Percentiles rank a stretch among this genome's conserved stretches.
These are phyloP conservation scores for Melopsittacus undulatus DNA, from an alignment of 2,797 vertebrate species.

Conservation along the genomic window DNA sequence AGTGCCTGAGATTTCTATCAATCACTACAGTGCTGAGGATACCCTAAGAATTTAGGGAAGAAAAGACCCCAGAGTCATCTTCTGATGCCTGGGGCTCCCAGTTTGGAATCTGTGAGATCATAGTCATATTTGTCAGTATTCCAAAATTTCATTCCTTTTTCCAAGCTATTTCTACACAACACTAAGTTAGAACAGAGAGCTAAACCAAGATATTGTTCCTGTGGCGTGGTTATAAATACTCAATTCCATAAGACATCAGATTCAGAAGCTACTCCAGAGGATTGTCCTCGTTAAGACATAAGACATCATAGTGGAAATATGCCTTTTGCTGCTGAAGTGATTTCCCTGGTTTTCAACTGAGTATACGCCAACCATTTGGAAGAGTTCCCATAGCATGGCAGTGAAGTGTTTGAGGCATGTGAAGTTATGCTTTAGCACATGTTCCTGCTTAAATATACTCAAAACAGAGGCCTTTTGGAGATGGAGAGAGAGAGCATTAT, in stretches of 20 bases:
- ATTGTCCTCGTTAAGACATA: neutral
- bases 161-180: neutral
- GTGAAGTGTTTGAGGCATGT: neutral
- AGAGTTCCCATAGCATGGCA: constrained; percentile 22
- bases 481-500: neutral
- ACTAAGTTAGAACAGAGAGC: neutral
- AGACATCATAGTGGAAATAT: neutral
- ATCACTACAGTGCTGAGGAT: neutral
- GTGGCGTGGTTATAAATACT: neutral
- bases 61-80: neutral
- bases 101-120: neutral
- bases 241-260: neutral
- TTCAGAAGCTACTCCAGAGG: neutral
- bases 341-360: constrained; percentile 35
- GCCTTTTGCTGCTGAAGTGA: constrained; percentile 11
- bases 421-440: constrained; percentile 13
- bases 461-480: neutral
- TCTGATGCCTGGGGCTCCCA: neutral
- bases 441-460: neutral
- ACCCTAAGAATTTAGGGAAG: neutral
- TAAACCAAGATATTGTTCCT: neutral
- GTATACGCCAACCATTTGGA: neutral
- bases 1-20: neutral
- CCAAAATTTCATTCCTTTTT: neutral
- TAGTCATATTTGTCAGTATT: neutral